These are phyloP conservation scores for Neodontobutis hainanensis DNA, from an alignment of 2,113 vertebrate species.

Conservation along the genomic window DNA sequence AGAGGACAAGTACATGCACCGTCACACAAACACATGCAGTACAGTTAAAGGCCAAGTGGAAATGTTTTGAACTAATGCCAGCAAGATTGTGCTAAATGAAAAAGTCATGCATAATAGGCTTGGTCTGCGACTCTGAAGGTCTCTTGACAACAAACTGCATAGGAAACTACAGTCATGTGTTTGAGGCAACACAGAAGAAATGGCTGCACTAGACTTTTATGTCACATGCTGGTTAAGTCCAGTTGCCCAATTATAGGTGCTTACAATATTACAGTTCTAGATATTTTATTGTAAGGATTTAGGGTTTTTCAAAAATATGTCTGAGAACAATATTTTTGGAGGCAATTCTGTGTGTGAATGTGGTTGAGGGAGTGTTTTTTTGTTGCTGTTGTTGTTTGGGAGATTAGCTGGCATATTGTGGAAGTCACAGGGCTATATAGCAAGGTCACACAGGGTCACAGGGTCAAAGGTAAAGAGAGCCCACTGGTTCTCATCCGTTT, in stretches of 20 bases:
- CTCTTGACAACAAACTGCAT: not conserved
- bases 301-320: too few species aligned
- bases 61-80: constrained; percentile 36
- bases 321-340: too few species aligned
- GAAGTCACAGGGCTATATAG: too few species aligned
- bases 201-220: not conserved
- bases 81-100: constrained; percentile 33
- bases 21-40: constrained; percentile 23
- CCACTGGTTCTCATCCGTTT: too few species aligned
- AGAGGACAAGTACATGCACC: constrained; percentile 49
- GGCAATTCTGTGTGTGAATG: too few species aligned
- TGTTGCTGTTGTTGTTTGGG: too few species aligned
- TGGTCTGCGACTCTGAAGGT: constrained; percentile 16
- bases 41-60: constrained; percentile 31
- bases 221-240: not conserved
- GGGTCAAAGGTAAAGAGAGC: too few species aligned
- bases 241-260: not conserved
- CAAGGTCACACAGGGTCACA: too few species aligned
- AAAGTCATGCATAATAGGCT: constrained; percentile 30
- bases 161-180: not conserved
- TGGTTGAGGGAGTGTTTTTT: too few species aligned
- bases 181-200: not conserved
- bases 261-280: not conserved
- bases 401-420: too few species aligned
- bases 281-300: too few species aligned